Percentiles rank a stretch among this genome's conserved stretches.
These are phyloP conservation scores for Caenorhabditis sulstoni DNA, from an alignment of 2,888 invertebrate species.

Conservation along the genomic window DNA sequence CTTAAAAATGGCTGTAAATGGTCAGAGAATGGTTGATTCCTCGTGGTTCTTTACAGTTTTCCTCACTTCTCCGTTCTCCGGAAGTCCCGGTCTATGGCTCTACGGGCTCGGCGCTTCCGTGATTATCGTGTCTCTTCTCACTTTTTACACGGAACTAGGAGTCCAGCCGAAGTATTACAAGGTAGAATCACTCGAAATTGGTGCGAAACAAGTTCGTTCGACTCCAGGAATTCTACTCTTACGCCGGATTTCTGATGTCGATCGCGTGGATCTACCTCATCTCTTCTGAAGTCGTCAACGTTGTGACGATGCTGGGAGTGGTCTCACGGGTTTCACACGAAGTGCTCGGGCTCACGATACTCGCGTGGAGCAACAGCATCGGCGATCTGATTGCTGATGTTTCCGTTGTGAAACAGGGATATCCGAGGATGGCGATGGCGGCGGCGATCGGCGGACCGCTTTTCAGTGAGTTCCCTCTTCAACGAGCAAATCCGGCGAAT, in stretches of 20 bases:
- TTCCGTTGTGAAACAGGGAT: conserved; percentile 85
- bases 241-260: conserved; percentile 84
- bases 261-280: conserved; percentile 85
- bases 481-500: neutral
- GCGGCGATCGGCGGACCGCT: conserved; percentile 87
- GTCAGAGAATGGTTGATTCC: too few species aligned
- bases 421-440: conserved; percentile 85
- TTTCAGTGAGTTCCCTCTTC: conserved; percentile 83
- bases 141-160: conserved; percentile 64
- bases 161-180: conserved; percentile 71
- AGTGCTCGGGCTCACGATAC: conserved; percentile 85
- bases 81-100: conserved; percentile 62
- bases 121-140: conserved; percentile 60
- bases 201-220: too few species aligned
- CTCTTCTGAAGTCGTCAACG: conserved; percentile 85
- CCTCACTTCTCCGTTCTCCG: conserved; percentile 43
- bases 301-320: conserved; percentile 84
- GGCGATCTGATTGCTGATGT: conserved; percentile 85
- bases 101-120: conserved; percentile 64
- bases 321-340: conserved; percentile 81
- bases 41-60: conserved; percentile 59
- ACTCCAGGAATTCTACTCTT: conserved; percentile 74
- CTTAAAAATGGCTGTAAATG: neutral
- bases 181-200: too few species aligned
- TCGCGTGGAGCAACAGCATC: conserved; percentile 86